Evolutionary conservation across 2,888 invertebrate species (phyloP).

Genomic region (Chrysolina oricalcia): DNA sequence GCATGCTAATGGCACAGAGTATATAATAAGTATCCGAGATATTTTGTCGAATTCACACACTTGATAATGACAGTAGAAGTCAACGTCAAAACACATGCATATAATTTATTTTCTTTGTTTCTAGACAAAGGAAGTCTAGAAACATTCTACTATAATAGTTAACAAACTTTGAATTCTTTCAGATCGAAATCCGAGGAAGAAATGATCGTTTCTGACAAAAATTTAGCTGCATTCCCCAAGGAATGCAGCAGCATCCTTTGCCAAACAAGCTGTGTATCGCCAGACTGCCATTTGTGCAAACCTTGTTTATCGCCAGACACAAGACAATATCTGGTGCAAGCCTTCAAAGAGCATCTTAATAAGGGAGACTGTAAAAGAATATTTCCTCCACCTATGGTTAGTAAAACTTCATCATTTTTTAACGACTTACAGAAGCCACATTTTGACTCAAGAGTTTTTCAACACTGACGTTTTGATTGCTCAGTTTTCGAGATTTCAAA

Average conservation of each 20-base stretch:
- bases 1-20: too few species aligned
- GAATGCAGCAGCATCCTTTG: slow-evolving; percentile 77
- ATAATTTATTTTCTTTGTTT: too few species aligned
- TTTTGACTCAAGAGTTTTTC: too few species aligned
- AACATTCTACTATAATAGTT: too few species aligned
- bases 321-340: slow-evolving; percentile 76
- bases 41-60: too few species aligned
- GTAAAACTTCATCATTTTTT: background rate
- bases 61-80: too few species aligned
- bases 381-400: slow-evolving; percentile 82
- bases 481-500: too few species aligned
- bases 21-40: too few species aligned
- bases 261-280: slow-evolving; percentile 77
- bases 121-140: too few species aligned
- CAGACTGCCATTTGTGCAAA: slow-evolving; percentile 85
- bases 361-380: slow-evolving; percentile 87
- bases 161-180: slow-evolving; percentile 31
- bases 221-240: slow-evolving; percentile 83
- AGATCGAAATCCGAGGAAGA: slow-evolving; percentile 61
- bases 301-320: slow-evolving; percentile 81
- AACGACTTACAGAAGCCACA: too few species aligned
- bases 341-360: slow-evolving; percentile 88
- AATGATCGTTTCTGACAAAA: slow-evolving; percentile 80
- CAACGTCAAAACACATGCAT: too few species aligned
- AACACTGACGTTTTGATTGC: too few species aligned